phyloP scores from a whole-genome alignment of 2,797 vertebrate genomes.

The Melanotaenia maccullochi region DNA sequence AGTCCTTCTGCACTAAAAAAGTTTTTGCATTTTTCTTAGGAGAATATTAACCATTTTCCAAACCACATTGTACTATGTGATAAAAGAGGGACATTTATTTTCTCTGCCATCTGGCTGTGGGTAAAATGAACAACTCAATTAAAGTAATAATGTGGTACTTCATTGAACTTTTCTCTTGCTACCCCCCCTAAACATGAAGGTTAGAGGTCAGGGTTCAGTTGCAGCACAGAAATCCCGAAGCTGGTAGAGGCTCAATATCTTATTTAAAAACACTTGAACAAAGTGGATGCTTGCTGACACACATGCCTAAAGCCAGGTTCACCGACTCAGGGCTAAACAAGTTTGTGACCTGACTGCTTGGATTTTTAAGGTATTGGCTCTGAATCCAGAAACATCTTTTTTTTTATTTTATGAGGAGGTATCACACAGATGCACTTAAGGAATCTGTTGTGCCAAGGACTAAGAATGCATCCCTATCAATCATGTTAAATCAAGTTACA shows the following conservation, averaged over 20 bases:
- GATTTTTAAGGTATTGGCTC: background rate
- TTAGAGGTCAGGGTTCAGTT: slow-evolving; percentile 50
- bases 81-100: slow-evolving; percentile 5
- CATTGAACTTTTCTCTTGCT: slow-evolving; percentile 14
- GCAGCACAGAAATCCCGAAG: slow-evolving; percentile 10
- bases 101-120: background rate
- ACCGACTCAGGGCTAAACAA: background rate
- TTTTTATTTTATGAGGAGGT: slow-evolving; percentile 9
- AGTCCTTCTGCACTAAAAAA: slow-evolving; percentile 1
- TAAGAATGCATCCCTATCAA: slow-evolving; percentile 67
- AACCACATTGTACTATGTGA: background rate
- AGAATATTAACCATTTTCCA: background rate
- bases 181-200: background rate
- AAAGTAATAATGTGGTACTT: slow-evolving; percentile 26
- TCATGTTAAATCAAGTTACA: slow-evolving; percentile 80
- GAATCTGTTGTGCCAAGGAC: slow-evolving; percentile 40
- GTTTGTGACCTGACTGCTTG: background rate
- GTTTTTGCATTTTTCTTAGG: background rate
- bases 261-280: slow-evolving; percentile 19
- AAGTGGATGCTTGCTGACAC: background rate
- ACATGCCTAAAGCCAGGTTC: slow-evolving; percentile 2
- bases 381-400: slow-evolving; percentile 8
- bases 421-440: slow-evolving; percentile 56
- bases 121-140: slow-evolving; percentile 1
- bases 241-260: slow-evolving; percentile 10